phyloP scores from a whole-genome alignment of 2,797 vertebrate species.

The Oreonectes daqikongensis region DNA sequence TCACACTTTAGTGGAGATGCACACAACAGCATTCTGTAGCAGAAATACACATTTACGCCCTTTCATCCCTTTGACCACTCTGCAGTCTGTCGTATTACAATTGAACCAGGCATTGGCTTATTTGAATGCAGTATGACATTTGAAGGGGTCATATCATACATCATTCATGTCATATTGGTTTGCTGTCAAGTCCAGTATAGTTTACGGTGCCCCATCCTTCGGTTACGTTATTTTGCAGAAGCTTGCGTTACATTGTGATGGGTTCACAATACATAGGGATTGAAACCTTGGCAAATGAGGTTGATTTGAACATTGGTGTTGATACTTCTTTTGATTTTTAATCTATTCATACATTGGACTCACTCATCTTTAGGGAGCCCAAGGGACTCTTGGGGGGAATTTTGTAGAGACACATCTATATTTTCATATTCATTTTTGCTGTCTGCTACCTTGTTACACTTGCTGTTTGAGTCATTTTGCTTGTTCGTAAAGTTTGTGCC shows the following conservation, averaged over 20 bases:
- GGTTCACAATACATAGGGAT: too few species aligned
- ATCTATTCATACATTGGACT: too few species aligned
- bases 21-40: constrained; percentile 73
- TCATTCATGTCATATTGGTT: constrained; percentile 9
- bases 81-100: constrained; percentile 2
- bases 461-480: constrained; percentile 4
- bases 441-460: too few species aligned
- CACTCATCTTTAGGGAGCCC: neutral
- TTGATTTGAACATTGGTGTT: too few species aligned
- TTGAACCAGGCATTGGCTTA: neutral
- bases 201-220: neutral
- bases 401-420: neutral
- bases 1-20: constrained; percentile 30
- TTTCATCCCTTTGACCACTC: constrained; percentile 42
- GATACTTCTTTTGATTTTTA: too few species aligned
- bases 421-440: neutral
- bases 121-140: constrained; percentile 26
- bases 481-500: constrained; percentile 6
- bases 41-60: constrained; percentile 8
- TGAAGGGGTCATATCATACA: constrained; percentile 28
- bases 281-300: too few species aligned
- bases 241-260: neutral
- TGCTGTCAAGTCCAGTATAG: neutral
- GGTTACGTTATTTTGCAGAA: neutral
- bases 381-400: neutral